These are phyloP conservation scores for Chelon auratus DNA, from an alignment of 2,797 vertebrate species.

Conservation along the genomic window DNA sequence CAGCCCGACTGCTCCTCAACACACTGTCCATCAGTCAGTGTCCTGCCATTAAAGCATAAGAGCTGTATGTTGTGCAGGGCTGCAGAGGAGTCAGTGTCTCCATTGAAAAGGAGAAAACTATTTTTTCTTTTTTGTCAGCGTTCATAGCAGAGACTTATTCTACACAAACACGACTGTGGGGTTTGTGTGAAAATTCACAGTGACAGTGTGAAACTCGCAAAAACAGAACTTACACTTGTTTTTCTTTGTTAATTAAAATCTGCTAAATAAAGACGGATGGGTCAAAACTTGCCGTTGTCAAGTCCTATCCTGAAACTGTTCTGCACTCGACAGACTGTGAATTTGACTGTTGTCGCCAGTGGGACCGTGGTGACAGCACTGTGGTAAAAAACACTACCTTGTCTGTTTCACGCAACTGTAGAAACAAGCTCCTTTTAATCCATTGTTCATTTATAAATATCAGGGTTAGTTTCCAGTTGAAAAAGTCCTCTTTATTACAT, in stretches of 20 bases:
- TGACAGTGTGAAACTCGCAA: conserved; percentile 3
- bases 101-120: conserved; percentile 14
- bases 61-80: conserved; percentile 9
- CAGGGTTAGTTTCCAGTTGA: background rate
- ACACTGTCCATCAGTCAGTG: conserved; percentile 67
- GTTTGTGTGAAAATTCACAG: conserved; percentile 41
- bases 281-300: background rate
- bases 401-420: conserved; percentile 5
- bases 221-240: conserved; percentile 8
- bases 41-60: conserved; percentile 49
- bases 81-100: conserved; percentile 8
- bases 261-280: conserved; percentile 44
- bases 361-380: conserved; percentile 4
- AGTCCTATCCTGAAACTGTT: background rate
- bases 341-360: conserved; percentile 8
- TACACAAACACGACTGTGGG: background rate
- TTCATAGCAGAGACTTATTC: conserved; percentile 24
- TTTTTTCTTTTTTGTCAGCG: too few relatives aligned
- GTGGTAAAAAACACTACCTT: conserved; percentile 44
- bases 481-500: conserved; percentile 5
- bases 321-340: conserved; percentile 24
- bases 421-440: conserved; percentile 14
- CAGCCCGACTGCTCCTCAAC: conserved; percentile 33
- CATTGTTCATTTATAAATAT: conserved; percentile 14
- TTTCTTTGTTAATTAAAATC: conserved; percentile 26